Conservation (phyloP, 2,888 invertebrate species). For the Punctoribates punctum region DNA sequence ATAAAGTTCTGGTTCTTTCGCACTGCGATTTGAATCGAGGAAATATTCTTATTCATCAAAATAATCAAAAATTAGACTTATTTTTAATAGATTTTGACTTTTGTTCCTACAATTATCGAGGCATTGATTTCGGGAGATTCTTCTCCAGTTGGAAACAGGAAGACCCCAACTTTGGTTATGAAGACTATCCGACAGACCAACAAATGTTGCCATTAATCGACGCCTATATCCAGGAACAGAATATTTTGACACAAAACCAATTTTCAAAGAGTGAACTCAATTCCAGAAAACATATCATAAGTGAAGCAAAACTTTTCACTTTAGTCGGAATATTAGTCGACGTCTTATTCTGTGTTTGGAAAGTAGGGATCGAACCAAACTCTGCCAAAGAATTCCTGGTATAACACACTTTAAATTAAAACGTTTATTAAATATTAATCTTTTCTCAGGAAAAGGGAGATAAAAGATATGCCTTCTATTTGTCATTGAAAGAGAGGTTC, state of each 20-base stretch:
- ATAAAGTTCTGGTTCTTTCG: conserved; percentile 8
- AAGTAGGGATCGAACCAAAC: not conserved
- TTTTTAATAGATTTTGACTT: conserved; percentile 37
- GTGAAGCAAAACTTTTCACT: conserved; percentile 29
- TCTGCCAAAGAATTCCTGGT: not conserved
- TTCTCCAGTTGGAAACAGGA: conserved; percentile 31
- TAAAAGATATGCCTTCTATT: not conserved
- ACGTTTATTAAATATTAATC: not conserved
- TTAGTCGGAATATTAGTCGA: conserved; percentile 7
- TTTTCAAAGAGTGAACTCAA: conserved; percentile 14
- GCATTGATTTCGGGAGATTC: conserved; percentile 35
- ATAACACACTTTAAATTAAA: not conserved
- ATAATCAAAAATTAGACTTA: not conserved
- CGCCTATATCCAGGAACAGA: conserved; percentile 8
- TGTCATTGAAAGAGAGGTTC: not conserved
- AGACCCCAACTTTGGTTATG: conserved; percentile 33
- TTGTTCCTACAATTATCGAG: conserved; percentile 32
- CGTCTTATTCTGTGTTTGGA: conserved; percentile 30
- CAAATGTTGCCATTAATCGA: conserved; percentile 35
- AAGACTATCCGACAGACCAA: conserved; percentile 33
- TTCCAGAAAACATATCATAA: conserved; percentile 19
- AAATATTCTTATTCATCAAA: conserved; percentile 33
- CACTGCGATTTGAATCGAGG: conserved; percentile 39
- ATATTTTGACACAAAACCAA: not conserved
- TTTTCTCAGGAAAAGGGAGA: not conserved